Base-by-base conservation (phyloP, 1,140 invertebrate genomes). In the Pectinophora gossypiella region DNA sequence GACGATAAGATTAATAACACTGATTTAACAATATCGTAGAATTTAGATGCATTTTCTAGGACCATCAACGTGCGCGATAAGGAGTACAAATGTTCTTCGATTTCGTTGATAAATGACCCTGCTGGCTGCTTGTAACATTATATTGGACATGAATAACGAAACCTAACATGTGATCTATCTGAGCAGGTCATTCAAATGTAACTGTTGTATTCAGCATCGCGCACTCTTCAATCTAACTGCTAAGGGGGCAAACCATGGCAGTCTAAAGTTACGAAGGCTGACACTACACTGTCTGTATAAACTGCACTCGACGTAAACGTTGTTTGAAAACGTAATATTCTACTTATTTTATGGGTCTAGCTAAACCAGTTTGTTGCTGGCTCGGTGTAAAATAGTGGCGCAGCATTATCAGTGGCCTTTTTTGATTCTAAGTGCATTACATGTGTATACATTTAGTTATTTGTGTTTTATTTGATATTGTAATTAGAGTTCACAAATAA, bases 1-100 rank as follows among this genome's bases (percentile, higher is more conserved):
- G 83, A 82, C 70, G 69, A 82, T 76, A 83, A 86, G 77, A 82
- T 81, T 82, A 73, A 75, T 76, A 85, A 86, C 81, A 86, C 74
- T 85, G 73, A 85, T 81, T 38, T 84, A 85, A 85, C 80, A 81
- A 82, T 73, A 83, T 84, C 77, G 64, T 81, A 76, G 76, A 75
- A 61, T 72, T 76, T 75, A 76, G 73, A 72, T 73, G 65, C 51
- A 56, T 72, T 73, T 68, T 80, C 78, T 82, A 82, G 69, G 69
- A 70, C 76, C 76, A 80, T 68, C 76, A 66, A 76, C 62, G 59
- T 59, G 50, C 54, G 63, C 64, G 57, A 56, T 61, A 66, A 58
- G 76, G 74, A 80, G 80, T 74, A 79, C 73, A 83, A 73, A n/a
- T n/a, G 9, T 38, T 23, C n/a, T n/a, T n/a, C n/a, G n/a, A n/a